Evolutionary conservation across 2,797 vertebrate genomes (phyloP).

Genomic region (Amazona finschi): DNA sequence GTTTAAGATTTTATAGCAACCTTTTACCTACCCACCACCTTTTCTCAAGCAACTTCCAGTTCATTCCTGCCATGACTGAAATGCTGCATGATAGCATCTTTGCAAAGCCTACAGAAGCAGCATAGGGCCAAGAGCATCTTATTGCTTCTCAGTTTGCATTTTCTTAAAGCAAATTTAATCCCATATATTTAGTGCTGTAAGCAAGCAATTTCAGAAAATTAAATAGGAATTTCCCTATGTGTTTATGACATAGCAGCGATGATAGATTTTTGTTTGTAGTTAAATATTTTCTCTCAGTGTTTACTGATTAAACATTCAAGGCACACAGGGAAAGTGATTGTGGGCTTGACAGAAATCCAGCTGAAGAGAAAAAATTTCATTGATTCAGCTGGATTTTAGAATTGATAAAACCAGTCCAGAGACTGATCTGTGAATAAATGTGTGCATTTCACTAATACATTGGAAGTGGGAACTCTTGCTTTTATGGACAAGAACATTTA

Average conservation of each 20-base stretch:
- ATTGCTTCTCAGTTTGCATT: neutral
- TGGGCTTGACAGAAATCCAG: conserved; percentile 32
- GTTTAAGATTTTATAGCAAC: conserved; percentile 34
- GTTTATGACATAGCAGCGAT: conserved; percentile 7
- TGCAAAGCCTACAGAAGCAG: conserved; percentile 2
- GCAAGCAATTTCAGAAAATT: conserved; percentile 57
- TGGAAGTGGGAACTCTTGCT: neutral
- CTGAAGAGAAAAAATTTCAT: neutral
- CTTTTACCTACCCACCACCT: conserved; percentile 35
- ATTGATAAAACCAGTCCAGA: neutral
- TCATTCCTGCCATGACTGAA: conserved; percentile 47
- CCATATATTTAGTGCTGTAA: conserved; percentile 29
- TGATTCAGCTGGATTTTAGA: neutral
- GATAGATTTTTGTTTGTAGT: conserved; percentile 45
- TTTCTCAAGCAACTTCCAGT: conserved; percentile 45
- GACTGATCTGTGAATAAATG: neutral
- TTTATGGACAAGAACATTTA: neutral
- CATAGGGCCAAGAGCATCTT: neutral
- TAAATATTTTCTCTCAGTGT: conserved; percentile 54
- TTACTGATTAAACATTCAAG: conserved; percentile 27
- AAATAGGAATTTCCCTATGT: conserved; percentile 58
- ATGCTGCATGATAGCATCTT: conserved; percentile 44
- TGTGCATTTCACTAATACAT: neutral
- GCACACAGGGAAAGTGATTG: conserved; percentile 21
- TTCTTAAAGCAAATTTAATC: conserved; percentile 34